phyloP scores from a whole-genome alignment of 2,113 vertebrate genomes.

The Embiotoca jacksoni region DNA sequence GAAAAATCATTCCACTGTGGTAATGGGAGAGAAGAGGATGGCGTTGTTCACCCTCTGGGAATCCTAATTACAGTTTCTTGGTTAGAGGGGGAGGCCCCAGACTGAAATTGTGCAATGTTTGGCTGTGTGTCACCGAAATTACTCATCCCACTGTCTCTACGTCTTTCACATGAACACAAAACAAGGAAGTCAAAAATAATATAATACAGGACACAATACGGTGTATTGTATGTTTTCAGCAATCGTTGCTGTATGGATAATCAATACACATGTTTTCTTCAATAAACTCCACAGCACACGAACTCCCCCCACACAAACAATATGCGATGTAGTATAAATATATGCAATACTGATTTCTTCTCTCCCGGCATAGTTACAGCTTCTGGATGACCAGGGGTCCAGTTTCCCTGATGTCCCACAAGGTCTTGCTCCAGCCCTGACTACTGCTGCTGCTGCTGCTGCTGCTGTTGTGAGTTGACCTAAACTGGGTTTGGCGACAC shows the following conservation, averaged over 20 bases:
- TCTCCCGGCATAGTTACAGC: no score
- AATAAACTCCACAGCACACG: neutral
- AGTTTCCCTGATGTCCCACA: no score
- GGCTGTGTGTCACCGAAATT: constrained; percentile 23
- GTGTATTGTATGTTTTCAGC: no score
- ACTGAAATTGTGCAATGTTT: constrained; percentile 39
- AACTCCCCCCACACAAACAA: neutral
- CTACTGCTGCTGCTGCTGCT: no score
- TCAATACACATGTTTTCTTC: neutral
- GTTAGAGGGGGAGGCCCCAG: constrained; percentile 23
- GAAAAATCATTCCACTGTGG: neutral
- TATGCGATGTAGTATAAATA: constrained; percentile 58
- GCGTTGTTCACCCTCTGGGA: constrained; percentile 26
- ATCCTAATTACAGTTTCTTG: constrained; percentile 27
- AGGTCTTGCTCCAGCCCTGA: no score
- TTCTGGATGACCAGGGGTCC: no score
- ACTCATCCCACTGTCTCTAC: constrained; percentile 27
- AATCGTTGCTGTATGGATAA: neutral
- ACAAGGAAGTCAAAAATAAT: neutral
- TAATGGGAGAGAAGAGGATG: constrained; percentile 20
- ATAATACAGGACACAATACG: neutral
- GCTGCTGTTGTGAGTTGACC: neutral
- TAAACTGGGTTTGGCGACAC: constrained; percentile 17
- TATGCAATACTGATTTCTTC: no score
- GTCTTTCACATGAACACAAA: constrained; percentile 34